A percentile compares a stretch with the other conserved stretches of the same genome.
Conservation (phyloP, 2,888 invertebrate species). For the Bombylius discolor region DNA sequence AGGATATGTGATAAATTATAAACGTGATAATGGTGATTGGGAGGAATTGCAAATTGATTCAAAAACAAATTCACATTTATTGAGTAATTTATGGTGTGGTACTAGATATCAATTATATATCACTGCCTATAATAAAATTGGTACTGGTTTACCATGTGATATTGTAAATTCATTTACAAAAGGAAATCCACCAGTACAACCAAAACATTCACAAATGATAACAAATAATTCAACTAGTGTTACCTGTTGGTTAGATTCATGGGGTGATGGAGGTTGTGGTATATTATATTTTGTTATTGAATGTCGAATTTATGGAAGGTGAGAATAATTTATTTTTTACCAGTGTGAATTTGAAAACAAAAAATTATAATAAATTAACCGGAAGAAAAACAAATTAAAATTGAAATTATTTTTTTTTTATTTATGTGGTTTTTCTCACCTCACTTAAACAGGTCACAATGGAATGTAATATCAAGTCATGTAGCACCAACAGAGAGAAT, state of each 20-base stretch:
- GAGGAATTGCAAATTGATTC: conserved; percentile 78
- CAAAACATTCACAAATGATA: conserved; percentile 65
- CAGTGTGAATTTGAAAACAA: too few species aligned
- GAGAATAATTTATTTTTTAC: not conserved
- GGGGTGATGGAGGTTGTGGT: conserved; percentile 82
- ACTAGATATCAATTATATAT: conserved; percentile 79
- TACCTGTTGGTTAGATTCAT: conserved; percentile 73
- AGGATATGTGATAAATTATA: conserved; percentile 82
- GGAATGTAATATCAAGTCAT: conserved; percentile 70
- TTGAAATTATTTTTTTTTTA: not conserved
- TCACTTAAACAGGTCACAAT: conserved; percentile 37
- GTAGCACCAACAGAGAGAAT: conserved; percentile 70
- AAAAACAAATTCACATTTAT: conserved; percentile 61
- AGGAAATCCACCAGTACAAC: conserved; percentile 66
- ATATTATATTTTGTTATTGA: conserved; percentile 76
- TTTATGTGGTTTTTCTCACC: not conserved
- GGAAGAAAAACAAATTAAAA: too few species aligned
- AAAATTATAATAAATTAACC: not conserved
- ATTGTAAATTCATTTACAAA: conserved; percentile 75
- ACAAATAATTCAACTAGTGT: conserved; percentile 78
- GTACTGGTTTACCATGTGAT: conserved; percentile 77
- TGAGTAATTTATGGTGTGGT: conserved; percentile 77
- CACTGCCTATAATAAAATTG: conserved; percentile 81
- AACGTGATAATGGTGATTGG: conserved; percentile 82
- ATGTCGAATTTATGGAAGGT: conserved; percentile 46